Evolutionary conservation across 2,888 invertebrate species (phyloP), one percentile per base, ranked within the genome.

Genomic region (Scaptomyza parva): DNA sequence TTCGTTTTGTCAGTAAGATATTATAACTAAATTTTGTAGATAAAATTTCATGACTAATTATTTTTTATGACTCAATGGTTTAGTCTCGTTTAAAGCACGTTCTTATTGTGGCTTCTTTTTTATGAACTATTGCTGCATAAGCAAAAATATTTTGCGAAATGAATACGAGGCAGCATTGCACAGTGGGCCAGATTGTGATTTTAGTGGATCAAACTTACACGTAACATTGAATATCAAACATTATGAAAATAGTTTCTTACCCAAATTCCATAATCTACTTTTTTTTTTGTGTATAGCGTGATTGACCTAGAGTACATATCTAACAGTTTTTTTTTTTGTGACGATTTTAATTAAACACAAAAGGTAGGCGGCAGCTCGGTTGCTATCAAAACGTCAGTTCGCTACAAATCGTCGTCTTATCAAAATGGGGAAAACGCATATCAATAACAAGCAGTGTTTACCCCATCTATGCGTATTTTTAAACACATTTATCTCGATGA

Each of bases 161-260:
- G 44, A 26, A 26, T 22, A 51, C 30, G 14, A 18, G 28, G 6
- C 9, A 18, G 9, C 24, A 17, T 9, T 39, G 48, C 48, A 55
- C 55, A 14, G 48, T 55, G 48, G 37, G 14, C 24, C 5, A n/a
- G n/a, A n/a, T n/a, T 18, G 9, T 8, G 2, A 9, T 11, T 28
- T 2, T 11, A 28, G 2, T 11, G 1, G 9, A 3, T 1, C 2
- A 33, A 33, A n/a, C n/a, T 33, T 6, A 1, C 33, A 33, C 12
- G 2, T 2, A 30, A 11, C 12, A 3, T 28, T 11, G 8, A 24
- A 12, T 0, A 30, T 30, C 7, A 3, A 12, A 30, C n/a, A n/a
- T n/a, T n/a, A n/a, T n/a, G n/a, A n/a, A n/a, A n/a, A n/a, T n/a
- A n/a, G n/a, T n/a, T n/a, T n/a, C n/a, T n/a, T n/a, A n/a, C n/a